phyloP scores from a whole-genome alignment of 2,888 invertebrate species.

The Eubasilissa splendida region DNA sequence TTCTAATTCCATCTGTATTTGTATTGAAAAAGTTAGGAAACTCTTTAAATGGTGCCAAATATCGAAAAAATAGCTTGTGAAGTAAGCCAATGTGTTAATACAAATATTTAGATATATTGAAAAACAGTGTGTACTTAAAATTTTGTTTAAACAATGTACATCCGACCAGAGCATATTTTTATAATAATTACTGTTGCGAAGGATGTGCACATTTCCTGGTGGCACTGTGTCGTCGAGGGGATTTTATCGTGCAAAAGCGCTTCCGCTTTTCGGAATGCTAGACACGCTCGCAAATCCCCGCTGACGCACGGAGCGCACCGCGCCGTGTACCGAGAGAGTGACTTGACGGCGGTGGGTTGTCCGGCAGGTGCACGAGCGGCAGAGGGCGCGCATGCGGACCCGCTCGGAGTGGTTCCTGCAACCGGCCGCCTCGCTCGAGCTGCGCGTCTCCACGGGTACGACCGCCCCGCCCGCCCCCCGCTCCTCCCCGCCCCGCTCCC shows the following conservation, averaged over 20 bases:
- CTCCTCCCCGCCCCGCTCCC: constrained; percentile 59
- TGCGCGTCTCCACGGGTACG: constrained; percentile 67
- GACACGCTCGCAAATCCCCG: background rate
- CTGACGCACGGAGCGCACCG: background rate
- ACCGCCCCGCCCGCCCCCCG: constrained; percentile 54
- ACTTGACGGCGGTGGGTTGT: constrained; percentile 55
- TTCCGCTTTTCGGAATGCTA: constrained; percentile 1
- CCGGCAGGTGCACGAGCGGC: constrained; percentile 92
- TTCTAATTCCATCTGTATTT: no score
- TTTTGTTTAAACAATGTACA: no score
- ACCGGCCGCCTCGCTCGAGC: constrained; percentile 74
- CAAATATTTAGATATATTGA: no score
- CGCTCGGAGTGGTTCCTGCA: constrained; percentile 98
- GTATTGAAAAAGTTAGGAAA: no score
- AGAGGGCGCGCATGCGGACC: constrained; percentile 96
- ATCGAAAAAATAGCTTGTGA: no score
- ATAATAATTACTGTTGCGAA: no score
- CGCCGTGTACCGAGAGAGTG: background rate
- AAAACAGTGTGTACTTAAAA: no score
- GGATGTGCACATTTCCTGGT: no score
- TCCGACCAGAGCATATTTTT: no score
- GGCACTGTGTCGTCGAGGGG: no score
- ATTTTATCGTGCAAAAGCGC: background rate
- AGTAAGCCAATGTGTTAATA: no score
- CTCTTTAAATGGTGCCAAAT: no score